phyloP scores from a whole-genome alignment of 1,140 invertebrate species.

The Dendroctonus valens region DNA sequence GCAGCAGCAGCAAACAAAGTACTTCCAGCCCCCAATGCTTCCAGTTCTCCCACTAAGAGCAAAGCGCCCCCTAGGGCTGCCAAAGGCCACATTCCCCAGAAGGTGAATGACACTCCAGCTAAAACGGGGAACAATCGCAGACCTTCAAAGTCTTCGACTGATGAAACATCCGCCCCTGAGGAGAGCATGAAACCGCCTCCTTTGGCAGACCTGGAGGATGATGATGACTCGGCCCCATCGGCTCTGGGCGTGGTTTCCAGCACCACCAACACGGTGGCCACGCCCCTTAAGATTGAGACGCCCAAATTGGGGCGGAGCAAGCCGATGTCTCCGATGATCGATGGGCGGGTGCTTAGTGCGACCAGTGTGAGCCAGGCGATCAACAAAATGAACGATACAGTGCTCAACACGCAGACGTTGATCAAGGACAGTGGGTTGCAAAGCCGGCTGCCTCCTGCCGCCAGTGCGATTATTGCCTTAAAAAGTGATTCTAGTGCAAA shows the following conservation, averaged over 20 bases:
- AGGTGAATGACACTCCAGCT: constrained; percentile 10
- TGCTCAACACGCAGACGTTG: constrained; percentile 47
- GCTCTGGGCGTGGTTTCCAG: constrained; percentile 45
- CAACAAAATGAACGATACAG: constrained; percentile 50
- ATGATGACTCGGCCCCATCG: constrained; percentile 25
- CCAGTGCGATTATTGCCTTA: neutral
- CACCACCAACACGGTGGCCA: constrained; percentile 45
- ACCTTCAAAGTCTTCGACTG: neutral
- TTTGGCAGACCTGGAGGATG: constrained; percentile 11
- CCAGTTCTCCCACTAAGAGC: constrained; percentile 5
- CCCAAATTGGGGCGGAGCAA: constrained; percentile 38
- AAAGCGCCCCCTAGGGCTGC: constrained; percentile 1
- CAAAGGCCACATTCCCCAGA: constrained; percentile 14
- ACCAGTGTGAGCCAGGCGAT: constrained; percentile 49
- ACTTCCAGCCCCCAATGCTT: neutral
- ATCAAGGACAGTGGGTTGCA: constrained; percentile 44
- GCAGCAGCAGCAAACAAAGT: neutral
- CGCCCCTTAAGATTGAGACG: constrained; percentile 48
- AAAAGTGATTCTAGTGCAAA: too few relatives aligned
- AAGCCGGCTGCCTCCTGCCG: constrained; percentile 39
- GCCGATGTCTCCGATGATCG: constrained; percentile 42
- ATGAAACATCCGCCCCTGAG: neutral
- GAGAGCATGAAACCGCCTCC: constrained; percentile 10
- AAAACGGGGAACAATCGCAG: neutral
- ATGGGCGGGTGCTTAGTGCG: constrained; percentile 46